A percentile compares a stretch with the other conserved stretches of the same genome.
Evolutionary conservation across 2,113 vertebrate genomes (phyloP).

Genomic region (Asarcornis scutulata): DNA sequence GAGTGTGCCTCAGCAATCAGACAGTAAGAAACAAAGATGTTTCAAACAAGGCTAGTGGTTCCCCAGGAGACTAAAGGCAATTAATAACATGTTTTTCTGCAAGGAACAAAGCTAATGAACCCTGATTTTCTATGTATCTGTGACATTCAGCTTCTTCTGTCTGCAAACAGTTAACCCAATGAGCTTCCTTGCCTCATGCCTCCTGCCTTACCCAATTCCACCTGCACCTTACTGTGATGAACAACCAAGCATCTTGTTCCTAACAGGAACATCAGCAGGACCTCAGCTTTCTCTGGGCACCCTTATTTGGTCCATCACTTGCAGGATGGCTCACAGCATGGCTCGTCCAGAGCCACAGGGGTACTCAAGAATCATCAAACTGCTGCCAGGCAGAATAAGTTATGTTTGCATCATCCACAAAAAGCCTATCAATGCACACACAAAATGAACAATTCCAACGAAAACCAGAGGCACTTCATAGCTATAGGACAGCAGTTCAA

Average conservation of each 20-base stretch:
- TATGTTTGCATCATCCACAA: not conserved
- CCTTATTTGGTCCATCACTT: not conserved
- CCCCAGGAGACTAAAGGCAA: conserved; percentile 42
- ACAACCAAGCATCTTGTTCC: not conserved
- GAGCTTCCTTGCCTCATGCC: not conserved
- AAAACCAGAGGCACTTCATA: not conserved
- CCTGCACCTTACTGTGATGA: not conserved
- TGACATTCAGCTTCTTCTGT: conserved; percentile 1
- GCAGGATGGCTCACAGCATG: fast-evolving
- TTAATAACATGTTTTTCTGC: conserved; percentile 54
- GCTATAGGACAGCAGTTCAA: not conserved
- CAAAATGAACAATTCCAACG: not conserved
- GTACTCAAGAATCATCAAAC: too few relatives aligned
- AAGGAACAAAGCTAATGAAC: conserved; percentile 57
- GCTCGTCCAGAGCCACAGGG: fast-evolving
- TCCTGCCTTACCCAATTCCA: not conserved
- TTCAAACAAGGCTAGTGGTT: not conserved
- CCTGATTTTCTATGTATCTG: conserved; percentile 22
- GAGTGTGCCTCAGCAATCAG: conserved; percentile 7
- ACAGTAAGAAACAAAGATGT: not conserved
- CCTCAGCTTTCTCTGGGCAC: not conserved
- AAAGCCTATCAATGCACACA: not conserved
- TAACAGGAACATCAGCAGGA: not conserved
- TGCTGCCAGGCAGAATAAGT: not conserved
- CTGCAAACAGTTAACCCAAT: not conserved